Evolutionary conservation across 2,113 vertebrate genomes (phyloP), one percentile per base, ranked within the genome.

Genomic region (Brachyhypopomus occidentalis): DNA sequence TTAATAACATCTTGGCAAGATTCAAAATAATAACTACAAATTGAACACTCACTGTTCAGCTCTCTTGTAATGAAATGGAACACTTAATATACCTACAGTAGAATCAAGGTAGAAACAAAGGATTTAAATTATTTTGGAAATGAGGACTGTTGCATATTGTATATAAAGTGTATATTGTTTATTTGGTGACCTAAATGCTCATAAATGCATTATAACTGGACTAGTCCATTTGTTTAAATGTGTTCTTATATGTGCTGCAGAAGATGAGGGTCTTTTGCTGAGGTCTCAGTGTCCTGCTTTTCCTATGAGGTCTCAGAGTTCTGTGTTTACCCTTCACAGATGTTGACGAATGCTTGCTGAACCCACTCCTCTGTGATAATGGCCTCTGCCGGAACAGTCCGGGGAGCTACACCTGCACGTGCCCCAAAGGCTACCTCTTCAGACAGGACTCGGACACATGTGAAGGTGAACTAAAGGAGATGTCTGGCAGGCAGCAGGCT

Each of bases 391-490:
- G 89, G 59, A 95, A 95, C 77, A 88, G 82, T 58, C 93, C 90
- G 5, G 94, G 94, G 52, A 93, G 94, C 82, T 95, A 93, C 84
- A 93, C 87, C 87, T 95, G 94, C 79, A 89, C 88, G 78, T 95
- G 94, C 69, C 93, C 92, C n/a, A 88, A 87, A 74, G 94, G 94
- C 3, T 95, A 89, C 69, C 17, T 92, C n/a, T 93, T 94, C 86
- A 93, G 89, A 73, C 67, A 81, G 0, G 90, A 94, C 73, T 91
- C 90, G 1, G 92, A 94, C 64, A 92, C 90, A 0, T 95, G 94
- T 63, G 93, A 95, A 92, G 94, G 94, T 94, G 86, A 94, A 72
- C 5, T 23, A n/a, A 80, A 12, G 4, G 25, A 52, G 52, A 58
- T 12, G 66, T 30, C 11, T 55, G 34, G 1, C n/a, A 20, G 52